Evolutionary conservation across 2,797 vertebrate species (phyloP).

Genomic region (Liparis tanakae): DNA sequence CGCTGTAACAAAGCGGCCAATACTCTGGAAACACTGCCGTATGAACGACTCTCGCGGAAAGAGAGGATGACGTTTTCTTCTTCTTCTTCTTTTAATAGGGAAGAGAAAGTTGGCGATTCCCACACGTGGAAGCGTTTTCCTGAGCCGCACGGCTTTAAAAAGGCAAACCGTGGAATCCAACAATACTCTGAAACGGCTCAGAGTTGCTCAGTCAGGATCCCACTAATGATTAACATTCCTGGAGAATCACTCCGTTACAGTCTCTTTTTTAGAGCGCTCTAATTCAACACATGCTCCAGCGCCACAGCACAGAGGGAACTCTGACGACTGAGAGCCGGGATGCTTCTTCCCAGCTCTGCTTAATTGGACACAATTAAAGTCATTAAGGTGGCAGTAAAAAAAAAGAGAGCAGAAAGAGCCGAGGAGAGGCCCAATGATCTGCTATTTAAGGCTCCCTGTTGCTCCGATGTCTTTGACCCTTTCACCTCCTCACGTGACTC

Average conservation of each 20-base stretch:
- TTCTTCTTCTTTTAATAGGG: constrained; percentile 10
- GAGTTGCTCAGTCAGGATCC: constrained; percentile 78
- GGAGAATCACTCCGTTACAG: constrained; percentile 76
- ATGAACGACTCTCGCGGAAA: constrained; percentile 32
- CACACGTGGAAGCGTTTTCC: constrained; percentile 80
- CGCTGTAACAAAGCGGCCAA: constrained; percentile 53
- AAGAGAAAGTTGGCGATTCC: constrained; percentile 66
- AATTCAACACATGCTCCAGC: constrained; percentile 83
- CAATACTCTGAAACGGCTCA: constrained; percentile 78
- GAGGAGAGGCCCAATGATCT: constrained; percentile 57
- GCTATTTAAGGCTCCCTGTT: constrained; percentile 41
- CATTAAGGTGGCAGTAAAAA: constrained; percentile 80
- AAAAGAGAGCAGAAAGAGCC: constrained; percentile 60
- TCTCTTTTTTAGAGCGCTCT: constrained; percentile 77
- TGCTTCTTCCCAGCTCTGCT: constrained; percentile 71
- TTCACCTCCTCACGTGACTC: constrained; percentile 65
- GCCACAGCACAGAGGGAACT: constrained; percentile 75
- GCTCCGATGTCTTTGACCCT: constrained; percentile 72
- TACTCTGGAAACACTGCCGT: constrained; percentile 30
- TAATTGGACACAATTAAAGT: constrained; percentile 83
- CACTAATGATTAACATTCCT: constrained; percentile 86
- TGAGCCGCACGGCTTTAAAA: constrained; percentile 72
- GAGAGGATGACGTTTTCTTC: constrained; percentile 35
- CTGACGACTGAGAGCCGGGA: constrained; percentile 64
- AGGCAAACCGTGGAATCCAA: constrained; percentile 73